Percentiles rank a stretch among this genome's conserved stretches.
Evolutionary conservation across 2,888 invertebrate species (phyloP).

Genomic region (Laothoe populi): DNA sequence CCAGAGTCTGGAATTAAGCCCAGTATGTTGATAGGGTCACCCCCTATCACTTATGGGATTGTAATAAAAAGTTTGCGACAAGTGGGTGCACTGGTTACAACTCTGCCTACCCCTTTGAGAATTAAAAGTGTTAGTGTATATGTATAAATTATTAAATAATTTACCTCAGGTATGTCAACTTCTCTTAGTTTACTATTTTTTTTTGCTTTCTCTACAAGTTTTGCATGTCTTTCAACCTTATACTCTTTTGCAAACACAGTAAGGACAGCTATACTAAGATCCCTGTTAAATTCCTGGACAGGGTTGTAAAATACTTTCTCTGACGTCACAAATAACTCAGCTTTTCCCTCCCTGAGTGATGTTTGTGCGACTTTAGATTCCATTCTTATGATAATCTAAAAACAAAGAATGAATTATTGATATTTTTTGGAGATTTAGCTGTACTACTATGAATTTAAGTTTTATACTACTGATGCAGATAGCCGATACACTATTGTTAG

Average conservation of each 20-base stretch:
- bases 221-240: slow-evolving; percentile 56
- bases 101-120: too few relatives aligned
- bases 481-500: too few relatives aligned
- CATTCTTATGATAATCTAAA: slow-evolving; percentile 61
- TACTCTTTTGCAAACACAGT: slow-evolving; percentile 86
- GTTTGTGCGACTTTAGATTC: slow-evolving; percentile 51
- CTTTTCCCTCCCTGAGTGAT: slow-evolving; percentile 90
- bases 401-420: neutral
- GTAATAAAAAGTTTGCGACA: too few relatives aligned
- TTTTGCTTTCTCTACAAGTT: slow-evolving; percentile 47
- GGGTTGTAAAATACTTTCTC: slow-evolving; percentile 98
- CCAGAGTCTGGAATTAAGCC: too few relatives aligned
- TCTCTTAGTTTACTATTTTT: slow-evolving; percentile 44
- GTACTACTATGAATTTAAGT: too few relatives aligned
- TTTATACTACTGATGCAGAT: too few relatives aligned
- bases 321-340: slow-evolving; percentile 88
- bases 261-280: slow-evolving; percentile 92
- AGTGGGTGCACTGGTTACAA: too few relatives aligned
- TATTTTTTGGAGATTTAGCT: neutral
- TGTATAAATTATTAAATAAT: slow-evolving; percentile 29
- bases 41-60: too few relatives aligned
- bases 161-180: slow-evolving; percentile 38
- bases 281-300: slow-evolving; percentile 99
- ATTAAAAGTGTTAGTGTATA: too few relatives aligned
- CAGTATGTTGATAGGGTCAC: too few relatives aligned